Evolutionary conservation across 2,797 vertebrate genomes (phyloP).

Genomic region (Pseudomugil tenellus): DNA sequence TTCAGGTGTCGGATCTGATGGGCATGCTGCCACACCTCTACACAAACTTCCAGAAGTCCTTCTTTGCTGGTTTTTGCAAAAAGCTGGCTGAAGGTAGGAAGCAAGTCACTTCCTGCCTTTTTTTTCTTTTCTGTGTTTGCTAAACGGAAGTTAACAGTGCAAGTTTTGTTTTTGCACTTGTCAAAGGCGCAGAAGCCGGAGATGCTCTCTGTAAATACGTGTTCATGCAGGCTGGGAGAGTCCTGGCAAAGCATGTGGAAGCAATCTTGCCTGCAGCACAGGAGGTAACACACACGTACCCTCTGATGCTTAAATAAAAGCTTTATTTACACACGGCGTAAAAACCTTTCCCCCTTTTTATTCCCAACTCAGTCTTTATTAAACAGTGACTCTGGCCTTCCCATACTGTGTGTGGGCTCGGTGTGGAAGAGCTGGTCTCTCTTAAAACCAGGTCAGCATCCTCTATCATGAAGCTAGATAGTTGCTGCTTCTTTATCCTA

Average conservation of each 20-base stretch:
- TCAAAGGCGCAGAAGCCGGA: conserved; percentile 83
- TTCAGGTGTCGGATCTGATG: conserved; percentile 86
- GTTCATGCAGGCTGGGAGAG: conserved; percentile 85
- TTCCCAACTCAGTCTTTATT: conserved; percentile 81
- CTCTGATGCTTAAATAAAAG: background rate
- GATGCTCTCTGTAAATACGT: conserved; percentile 84
- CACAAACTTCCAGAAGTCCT: conserved; percentile 89
- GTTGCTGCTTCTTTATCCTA: background rate
- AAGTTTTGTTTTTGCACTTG: conserved; percentile 6
- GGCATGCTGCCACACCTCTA: conserved; percentile 92
- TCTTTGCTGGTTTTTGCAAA: conserved; percentile 91
- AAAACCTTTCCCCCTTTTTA: background rate
- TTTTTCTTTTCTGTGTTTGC: background rate
- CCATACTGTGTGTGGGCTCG: conserved; percentile 91
- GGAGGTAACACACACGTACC: conserved; percentile 71
- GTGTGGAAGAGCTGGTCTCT: conserved; percentile 96
- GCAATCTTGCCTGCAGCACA: conserved; percentile 87
- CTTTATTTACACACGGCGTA: background rate
- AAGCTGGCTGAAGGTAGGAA: conserved; percentile 86
- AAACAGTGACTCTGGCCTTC: conserved; percentile 82
- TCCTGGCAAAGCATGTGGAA: conserved; percentile 86
- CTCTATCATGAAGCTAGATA: background rate
- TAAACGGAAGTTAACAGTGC: too few relatives aligned
- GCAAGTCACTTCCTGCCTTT: background rate
- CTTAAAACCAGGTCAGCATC: conserved; percentile 83